A percentile compares a stretch with the other conserved stretches of the same genome.
phyloP scores from a whole-genome alignment of 2,888 invertebrate genomes.

The Aplocera efformata region DNA sequence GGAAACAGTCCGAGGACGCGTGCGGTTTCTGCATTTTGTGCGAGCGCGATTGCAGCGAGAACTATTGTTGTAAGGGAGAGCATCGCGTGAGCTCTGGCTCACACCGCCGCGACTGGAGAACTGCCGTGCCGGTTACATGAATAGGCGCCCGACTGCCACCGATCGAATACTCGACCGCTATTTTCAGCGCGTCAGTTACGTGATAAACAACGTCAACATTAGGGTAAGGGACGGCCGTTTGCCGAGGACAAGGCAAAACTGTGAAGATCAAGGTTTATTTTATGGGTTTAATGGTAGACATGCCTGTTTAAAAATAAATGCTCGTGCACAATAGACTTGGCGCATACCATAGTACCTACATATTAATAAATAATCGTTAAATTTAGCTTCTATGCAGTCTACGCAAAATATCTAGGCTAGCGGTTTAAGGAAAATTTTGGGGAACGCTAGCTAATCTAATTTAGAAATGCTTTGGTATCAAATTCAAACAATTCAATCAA shows the following conservation, averaged over 20 bases:
- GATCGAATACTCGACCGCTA: conserved; percentile 24
- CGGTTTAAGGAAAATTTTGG: too few species aligned
- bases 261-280: conserved; percentile 5
- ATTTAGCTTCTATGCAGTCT: too few species aligned
- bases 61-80: conserved; percentile 37
- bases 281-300: not conserved
- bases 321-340: too few species aligned
- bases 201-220: conserved; percentile 16
- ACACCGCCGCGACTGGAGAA: conserved; percentile 29
- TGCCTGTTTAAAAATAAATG: too few species aligned
- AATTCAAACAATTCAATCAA: too few species aligned
- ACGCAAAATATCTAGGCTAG: too few species aligned
- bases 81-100: conserved; percentile 45
- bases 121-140: conserved; percentile 27
- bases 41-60: conserved; percentile 39
- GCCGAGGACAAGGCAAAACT: conserved; percentile 11
- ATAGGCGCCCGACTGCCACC: conserved; percentile 7
- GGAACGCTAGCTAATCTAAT: too few species aligned
- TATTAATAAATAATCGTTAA: too few species aligned
- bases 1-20: conserved; percentile 81
- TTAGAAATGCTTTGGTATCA: too few species aligned
- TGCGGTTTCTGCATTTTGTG: conserved; percentile 48
- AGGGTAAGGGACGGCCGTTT: conserved; percentile 11
- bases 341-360: too few species aligned
- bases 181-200: conserved; percentile 29